A percentile compares a stretch with the other conserved stretches of the same genome.
These are phyloP conservation scores for Drosophila setosimentum DNA, from an alignment of 2,888 invertebrate genomes.

Conservation along the genomic window DNA sequence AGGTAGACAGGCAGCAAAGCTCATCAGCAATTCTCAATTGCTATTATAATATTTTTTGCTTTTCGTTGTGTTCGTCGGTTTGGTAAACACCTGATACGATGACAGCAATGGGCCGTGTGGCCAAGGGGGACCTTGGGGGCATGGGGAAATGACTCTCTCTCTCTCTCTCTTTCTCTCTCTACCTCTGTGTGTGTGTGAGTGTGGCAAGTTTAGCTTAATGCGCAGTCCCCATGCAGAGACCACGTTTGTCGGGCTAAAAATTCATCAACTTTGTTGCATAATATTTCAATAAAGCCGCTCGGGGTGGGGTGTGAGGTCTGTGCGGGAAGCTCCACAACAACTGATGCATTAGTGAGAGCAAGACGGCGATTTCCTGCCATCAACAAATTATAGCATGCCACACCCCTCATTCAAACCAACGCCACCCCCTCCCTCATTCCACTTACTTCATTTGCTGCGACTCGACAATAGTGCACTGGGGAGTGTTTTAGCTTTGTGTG, in stretches of 20 bases:
- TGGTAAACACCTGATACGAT: conserved; percentile 78
- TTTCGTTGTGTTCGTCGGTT: conserved; percentile 40
- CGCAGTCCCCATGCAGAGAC: conserved; percentile 68
- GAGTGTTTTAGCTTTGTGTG: conserved; percentile 66
- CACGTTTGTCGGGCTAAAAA: conserved; percentile 70
- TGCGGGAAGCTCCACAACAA: background rate
- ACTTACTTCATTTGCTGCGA: background rate
- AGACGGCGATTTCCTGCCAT: conserved; percentile 43
- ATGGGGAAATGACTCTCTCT: conserved; percentile 7
- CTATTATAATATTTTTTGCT: conserved; percentile 78
- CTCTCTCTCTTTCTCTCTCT: background rate
- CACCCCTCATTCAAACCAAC: conserved; percentile 3
- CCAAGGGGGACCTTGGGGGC: background rate
- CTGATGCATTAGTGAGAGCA: background rate
- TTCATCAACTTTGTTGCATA: conserved; percentile 81
- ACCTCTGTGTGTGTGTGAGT: background rate
- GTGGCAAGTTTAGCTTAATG: conserved; percentile 69
- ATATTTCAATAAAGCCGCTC: conserved; percentile 74
- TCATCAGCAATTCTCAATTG: conserved; percentile 81
- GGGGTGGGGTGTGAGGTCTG: background rate
- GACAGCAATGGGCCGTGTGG: conserved; percentile 16
- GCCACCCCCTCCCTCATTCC: background rate
- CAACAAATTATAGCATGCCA: conserved; percentile 75
- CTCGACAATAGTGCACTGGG: conserved; percentile 71
- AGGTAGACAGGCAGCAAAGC: conserved; percentile 53